These are phyloP conservation scores for Antheraea assamensis DNA, from an alignment of 2,888 invertebrate genomes.

Conservation along the genomic window DNA sequence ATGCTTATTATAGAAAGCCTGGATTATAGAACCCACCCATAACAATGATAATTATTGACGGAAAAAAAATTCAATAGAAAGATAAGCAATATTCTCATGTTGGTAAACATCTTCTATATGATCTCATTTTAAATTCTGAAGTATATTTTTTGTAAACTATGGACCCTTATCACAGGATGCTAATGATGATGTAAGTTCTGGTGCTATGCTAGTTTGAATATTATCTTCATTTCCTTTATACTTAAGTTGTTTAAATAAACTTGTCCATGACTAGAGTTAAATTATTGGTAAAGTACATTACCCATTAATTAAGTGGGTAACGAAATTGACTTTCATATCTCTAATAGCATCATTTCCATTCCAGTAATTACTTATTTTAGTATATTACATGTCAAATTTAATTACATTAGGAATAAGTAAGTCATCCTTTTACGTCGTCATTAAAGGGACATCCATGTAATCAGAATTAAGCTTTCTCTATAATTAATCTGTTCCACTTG, in stretches of 20 bases:
- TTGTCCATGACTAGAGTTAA: neutral
- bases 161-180: neutral
- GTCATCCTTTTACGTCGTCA: slow-evolving; percentile 17
- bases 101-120: neutral
- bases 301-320: slow-evolving; percentile 3
- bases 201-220: neutral
- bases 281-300: slow-evolving; percentile 6
- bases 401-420: slow-evolving; percentile 20
- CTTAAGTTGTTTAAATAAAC: neutral
- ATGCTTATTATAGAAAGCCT: too few relatives aligned
- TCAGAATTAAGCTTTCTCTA: slow-evolving; percentile 9
- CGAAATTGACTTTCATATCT: slow-evolving; percentile 19
- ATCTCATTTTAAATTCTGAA: neutral
- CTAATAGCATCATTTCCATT: slow-evolving; percentile 22
- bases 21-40: too few relatives aligned
- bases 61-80: neutral
- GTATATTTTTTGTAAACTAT: neutral
- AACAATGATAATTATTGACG: too few relatives aligned
- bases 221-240: neutral
- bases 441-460: neutral
- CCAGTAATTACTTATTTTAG: slow-evolving; percentile 18
- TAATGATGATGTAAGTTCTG: neutral
- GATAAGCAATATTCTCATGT: neutral
- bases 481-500: neutral
- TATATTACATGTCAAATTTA: slow-evolving; percentile 10